Evolutionary conservation across 2,888 invertebrate genomes (phyloP).

Genomic region (Carpatolechia fugitivella): DNA sequence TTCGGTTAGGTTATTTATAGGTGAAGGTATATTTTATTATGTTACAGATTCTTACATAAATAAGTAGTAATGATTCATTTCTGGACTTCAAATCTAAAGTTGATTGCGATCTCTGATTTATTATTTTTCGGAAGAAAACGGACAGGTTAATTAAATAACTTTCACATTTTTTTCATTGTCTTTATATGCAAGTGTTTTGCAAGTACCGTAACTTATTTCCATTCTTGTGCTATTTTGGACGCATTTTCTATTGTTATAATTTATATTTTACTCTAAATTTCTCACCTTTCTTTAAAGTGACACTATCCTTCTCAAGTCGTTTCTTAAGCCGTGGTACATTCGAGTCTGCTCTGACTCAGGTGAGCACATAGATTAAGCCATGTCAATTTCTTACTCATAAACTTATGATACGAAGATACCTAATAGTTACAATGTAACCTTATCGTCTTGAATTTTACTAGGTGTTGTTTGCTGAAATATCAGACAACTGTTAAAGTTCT

Average conservation of each 20-base stretch:
- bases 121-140: too few relatives aligned
- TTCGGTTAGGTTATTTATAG: conserved; percentile 5
- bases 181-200: too few relatives aligned
- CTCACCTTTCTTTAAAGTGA: background rate
- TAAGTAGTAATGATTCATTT: too few relatives aligned
- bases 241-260: conserved; percentile 4
- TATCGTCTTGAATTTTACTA: background rate
- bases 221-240: conserved; percentile 2
- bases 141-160: too few relatives aligned
- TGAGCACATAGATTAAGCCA: background rate
- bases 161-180: too few relatives aligned
- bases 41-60: too few relatives aligned
- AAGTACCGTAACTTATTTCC: background rate
- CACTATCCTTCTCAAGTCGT: background rate
- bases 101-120: too few relatives aligned
- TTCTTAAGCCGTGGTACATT: background rate
- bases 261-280: background rate
- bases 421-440: background rate
- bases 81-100: too few relatives aligned
- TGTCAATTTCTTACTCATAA: conserved; percentile 19
- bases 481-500: too few relatives aligned
- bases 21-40: background rate
- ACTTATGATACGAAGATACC: background rate
- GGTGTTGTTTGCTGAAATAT: too few relatives aligned
- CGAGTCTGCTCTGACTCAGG: background rate